Conservation (phyloP, 2,113 vertebrate species). For the Tragelaphus strepsiceros region DNA sequence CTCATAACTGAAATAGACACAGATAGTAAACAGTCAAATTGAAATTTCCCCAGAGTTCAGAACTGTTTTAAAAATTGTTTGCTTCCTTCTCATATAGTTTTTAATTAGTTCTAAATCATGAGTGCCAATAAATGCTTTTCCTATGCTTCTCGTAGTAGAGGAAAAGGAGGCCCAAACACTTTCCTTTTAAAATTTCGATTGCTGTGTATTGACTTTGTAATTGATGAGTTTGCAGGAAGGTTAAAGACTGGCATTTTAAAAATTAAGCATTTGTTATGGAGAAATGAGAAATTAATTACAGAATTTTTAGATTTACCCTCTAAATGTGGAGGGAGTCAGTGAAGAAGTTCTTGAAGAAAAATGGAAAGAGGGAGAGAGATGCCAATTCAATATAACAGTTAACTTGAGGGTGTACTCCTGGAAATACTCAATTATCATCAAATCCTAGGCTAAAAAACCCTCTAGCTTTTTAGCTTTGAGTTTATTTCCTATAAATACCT, state of each 20-base stretch:
- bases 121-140: background rate
- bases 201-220: background rate
- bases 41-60: background rate
- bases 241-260: background rate
- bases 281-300: slow-evolving; percentile 4
- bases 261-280: background rate
- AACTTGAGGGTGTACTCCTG: background rate
- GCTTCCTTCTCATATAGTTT: background rate
- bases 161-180: background rate
- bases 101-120: background rate
- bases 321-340: background rate
- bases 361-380: background rate
- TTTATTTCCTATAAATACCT: slow-evolving; percentile 55
- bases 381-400: background rate
- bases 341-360: slow-evolving; percentile 24
- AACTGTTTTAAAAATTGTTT: background rate
- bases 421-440: slow-evolving; percentile 17
- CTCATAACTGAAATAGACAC: slow-evolving; percentile 12
- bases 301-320: background rate
- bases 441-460: slow-evolving; percentile 1
- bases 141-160: background rate
- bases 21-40: background rate
- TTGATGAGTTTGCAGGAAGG: background rate
- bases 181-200: background rate
- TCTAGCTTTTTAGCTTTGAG: slow-evolving; percentile 38